A percentile compares a stretch with the other conserved stretches of the same genome.
Conservation (phyloP, 2,888 invertebrate genomes). For the Lamproptera curius region DNA sequence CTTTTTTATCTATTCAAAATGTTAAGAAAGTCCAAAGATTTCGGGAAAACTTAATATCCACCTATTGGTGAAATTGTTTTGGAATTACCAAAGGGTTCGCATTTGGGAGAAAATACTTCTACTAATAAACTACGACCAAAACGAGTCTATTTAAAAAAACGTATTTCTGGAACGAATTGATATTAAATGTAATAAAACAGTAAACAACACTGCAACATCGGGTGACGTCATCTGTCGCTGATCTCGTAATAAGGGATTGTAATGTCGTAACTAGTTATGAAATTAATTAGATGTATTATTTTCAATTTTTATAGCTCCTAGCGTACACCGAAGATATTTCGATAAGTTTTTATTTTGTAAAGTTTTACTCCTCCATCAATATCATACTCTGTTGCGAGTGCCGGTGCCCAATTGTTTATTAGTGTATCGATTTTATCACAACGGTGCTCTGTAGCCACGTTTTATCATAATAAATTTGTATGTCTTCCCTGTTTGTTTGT, state of each 20-base stretch:
- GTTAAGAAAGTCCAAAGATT: slow-evolving; percentile 70
- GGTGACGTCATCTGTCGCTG: slow-evolving; percentile 70
- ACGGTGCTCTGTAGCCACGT: slow-evolving; percentile 26
- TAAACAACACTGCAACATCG: slow-evolving; percentile 44
- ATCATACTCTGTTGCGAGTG: slow-evolving; percentile 52
- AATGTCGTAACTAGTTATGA: slow-evolving; percentile 75
- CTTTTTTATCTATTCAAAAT: slow-evolving; percentile 39
- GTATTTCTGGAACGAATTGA: neutral
- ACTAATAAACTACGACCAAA: neutral
- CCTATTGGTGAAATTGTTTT: slow-evolving; percentile 63
- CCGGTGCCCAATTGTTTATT: neutral
- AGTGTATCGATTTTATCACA: slow-evolving; percentile 19
- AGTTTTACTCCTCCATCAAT: slow-evolving; percentile 77
- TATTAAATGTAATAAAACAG: slow-evolving; percentile 30
- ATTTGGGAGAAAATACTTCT: slow-evolving; percentile 25
- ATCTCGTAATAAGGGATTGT: slow-evolving; percentile 79
- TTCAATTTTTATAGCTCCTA: slow-evolving; percentile 78
- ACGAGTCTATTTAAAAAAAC: neutral
- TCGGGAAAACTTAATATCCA: slow-evolving; percentile 62
- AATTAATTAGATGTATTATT: slow-evolving; percentile 78
- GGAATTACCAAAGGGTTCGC: slow-evolving; percentile 56
- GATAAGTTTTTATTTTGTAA: slow-evolving; percentile 77
- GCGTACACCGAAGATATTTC: slow-evolving; percentile 79
- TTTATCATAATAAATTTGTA: slow-evolving; percentile 39
- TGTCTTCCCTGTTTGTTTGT: slow-evolving; percentile 64